Conservation (phyloP, 1,140 invertebrate genomes). For the Eurosta solidaginis region DNA sequence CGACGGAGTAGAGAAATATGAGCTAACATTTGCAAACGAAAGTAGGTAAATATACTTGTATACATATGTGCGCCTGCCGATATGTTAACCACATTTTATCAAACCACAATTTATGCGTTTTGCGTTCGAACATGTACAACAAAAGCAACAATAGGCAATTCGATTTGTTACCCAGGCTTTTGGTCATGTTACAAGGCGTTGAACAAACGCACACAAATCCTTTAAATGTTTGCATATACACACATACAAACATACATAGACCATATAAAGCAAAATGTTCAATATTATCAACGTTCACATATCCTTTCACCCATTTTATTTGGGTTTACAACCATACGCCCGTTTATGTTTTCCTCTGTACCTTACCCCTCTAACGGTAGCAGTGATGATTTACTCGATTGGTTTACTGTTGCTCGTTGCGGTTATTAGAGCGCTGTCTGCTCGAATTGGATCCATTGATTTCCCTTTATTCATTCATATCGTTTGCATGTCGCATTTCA, state of each 20-base stretch:
- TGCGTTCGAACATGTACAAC: neutral
- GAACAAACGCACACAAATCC: neutral
- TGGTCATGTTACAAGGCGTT: neutral
- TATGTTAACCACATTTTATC: slow-evolving; percentile 26
- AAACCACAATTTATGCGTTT: slow-evolving; percentile 28
- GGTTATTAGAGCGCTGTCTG: neutral
- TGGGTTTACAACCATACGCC: neutral
- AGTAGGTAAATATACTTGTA: neutral
- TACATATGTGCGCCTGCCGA: neutral
- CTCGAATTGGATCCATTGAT: neutral
- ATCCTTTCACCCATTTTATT: neutral
- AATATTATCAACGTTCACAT: neutral
- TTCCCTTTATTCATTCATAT: neutral
- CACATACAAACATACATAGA: neutral
- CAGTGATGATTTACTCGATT: slow-evolving; percentile 14
- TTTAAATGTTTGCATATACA: neutral
- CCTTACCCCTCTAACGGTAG: neutral
- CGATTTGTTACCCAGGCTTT: slow-evolving; percentile 6
- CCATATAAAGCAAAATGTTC: neutral
- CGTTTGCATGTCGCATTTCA: neutral
- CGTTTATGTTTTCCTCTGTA: neutral
- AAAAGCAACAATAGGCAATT: neutral
- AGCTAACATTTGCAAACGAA: neutral
- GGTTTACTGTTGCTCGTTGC: neutral
- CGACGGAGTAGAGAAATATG: neutral